Evolutionary conservation across 2,113 vertebrate species (phyloP).

Genomic region (Mesocricetus auratus): DNA sequence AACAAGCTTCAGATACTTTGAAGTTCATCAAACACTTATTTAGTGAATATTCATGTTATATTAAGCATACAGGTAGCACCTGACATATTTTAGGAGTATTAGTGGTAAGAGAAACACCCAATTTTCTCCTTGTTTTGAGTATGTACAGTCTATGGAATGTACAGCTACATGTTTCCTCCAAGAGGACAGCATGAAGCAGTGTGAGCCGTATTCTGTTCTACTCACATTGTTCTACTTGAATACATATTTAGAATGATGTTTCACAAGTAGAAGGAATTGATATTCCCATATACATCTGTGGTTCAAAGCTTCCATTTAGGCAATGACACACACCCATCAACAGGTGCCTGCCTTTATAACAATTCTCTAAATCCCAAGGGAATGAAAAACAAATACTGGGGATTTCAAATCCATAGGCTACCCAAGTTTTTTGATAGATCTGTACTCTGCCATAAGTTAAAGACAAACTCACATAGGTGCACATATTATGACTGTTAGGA

Average conservation of each 20-base stretch:
- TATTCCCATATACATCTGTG: constrained; percentile 82
- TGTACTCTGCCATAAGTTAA: constrained; percentile 70
- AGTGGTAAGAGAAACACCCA: constrained; percentile 69
- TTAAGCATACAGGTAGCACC: constrained; percentile 52
- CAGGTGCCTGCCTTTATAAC: constrained; percentile 69
- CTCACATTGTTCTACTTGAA: constrained; percentile 83
- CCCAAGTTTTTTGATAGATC: constrained; percentile 81
- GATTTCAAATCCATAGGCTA: constrained; percentile 75
- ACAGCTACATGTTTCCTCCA: constrained; percentile 79
- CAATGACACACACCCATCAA: constrained; percentile 86
- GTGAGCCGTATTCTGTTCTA: constrained; percentile 72
- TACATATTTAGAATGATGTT: constrained; percentile 83
- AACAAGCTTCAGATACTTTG: background rate
- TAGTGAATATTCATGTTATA: constrained; percentile 47
- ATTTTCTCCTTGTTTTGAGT: constrained; percentile 71
- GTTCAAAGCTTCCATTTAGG: constrained; percentile 86
- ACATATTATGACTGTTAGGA: constrained; percentile 68
- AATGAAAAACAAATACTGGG: constrained; percentile 79
- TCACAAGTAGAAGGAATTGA: constrained; percentile 85
- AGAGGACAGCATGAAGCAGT: constrained; percentile 67
- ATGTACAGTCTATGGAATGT: constrained; percentile 65
- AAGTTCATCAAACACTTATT: background rate
- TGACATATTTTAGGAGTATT: constrained; percentile 64
- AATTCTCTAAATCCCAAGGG: constrained; percentile 72
- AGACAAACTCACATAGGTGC: constrained; percentile 82